These are phyloP conservation scores for Tachysurus vachellii DNA, from an alignment of 2,113 vertebrate species.

Conservation along the genomic window DNA sequence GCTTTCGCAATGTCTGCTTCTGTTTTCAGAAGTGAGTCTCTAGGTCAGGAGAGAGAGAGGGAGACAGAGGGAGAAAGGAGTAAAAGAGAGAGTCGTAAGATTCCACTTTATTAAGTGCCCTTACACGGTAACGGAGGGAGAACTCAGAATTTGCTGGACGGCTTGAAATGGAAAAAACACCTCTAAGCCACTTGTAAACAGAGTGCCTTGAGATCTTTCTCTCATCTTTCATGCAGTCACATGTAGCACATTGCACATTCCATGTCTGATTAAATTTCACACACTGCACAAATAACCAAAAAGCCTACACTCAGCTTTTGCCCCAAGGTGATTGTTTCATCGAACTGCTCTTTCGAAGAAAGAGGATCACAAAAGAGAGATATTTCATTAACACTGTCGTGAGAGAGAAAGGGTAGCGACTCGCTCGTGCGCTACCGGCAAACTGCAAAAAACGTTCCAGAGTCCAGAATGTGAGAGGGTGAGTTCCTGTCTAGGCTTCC, in stretches of 20 bases:
- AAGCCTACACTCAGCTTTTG: neutral
- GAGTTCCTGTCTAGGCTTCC: neutral
- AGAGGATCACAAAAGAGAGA: constrained; percentile 31
- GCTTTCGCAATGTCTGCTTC: constrained; percentile 72
- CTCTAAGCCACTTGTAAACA: constrained; percentile 11
- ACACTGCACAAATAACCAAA: neutral
- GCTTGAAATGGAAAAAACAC: constrained; percentile 10
- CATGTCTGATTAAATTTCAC: neutral
- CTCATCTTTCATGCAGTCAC: neutral
- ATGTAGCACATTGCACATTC: too few species aligned
- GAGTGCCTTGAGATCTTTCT: neutral
- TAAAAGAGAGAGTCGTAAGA: constrained; percentile 64
- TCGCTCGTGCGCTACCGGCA: constrained; percentile 15
- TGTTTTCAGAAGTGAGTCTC: constrained; percentile 38
- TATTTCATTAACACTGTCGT: constrained; percentile 65
- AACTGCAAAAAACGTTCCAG: constrained; percentile 44
- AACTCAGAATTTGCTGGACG: constrained; percentile 12
- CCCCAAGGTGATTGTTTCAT: neutral
- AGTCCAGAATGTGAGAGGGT: neutral
- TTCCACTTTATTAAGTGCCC: constrained; percentile 58
- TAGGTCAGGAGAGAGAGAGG: constrained; percentile 52
- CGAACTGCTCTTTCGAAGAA: constrained; percentile 5
- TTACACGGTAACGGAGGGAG: constrained; percentile 54
- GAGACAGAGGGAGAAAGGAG: constrained; percentile 11
- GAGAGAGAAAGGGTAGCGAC: constrained; percentile 36